phyloP scores from a whole-genome alignment of 2,113 vertebrate species.

The Siniperca knerii region DNA sequence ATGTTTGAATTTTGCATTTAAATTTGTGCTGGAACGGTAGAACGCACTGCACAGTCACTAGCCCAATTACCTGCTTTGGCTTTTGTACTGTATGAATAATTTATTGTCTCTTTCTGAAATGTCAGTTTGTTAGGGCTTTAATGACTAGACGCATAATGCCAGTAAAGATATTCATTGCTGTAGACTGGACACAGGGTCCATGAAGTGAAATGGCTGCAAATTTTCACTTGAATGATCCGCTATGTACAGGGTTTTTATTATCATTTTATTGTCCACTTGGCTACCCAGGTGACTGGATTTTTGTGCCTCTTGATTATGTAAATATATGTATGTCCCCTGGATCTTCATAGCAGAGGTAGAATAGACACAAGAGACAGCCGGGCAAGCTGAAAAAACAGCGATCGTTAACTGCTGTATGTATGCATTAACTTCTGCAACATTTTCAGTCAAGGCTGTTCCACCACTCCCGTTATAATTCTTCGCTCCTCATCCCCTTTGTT shows the following conservation, averaged over 20 bases:
- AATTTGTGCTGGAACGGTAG: conserved; percentile 36
- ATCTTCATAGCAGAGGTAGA: conserved; percentile 7
- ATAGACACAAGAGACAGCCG: neutral
- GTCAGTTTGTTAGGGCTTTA: conserved; percentile 36
- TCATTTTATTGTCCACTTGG: conserved; percentile 12
- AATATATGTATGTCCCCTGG: conserved; percentile 33
- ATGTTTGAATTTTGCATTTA: conserved; percentile 64
- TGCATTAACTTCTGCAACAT: conserved; percentile 11
- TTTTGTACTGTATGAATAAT: conserved; percentile 71
- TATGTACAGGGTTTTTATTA: conserved; percentile 21
- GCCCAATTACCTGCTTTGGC: conserved; percentile 60
- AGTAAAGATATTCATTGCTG: conserved; percentile 36
- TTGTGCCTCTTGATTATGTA: conserved; percentile 37
- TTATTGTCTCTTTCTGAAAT: conserved; percentile 37
- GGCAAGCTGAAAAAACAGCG: neutral
- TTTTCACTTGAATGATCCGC: conserved; percentile 29
- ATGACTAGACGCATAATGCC: conserved; percentile 23
- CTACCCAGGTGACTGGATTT: neutral
- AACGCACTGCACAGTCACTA: conserved; percentile 21
- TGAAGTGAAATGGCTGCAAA: neutral
- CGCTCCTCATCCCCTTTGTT: conserved; percentile 40
- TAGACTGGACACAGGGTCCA: conserved; percentile 6
- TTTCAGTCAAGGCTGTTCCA: conserved; percentile 31
- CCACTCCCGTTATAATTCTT: neutral
- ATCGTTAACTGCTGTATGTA: conserved; percentile 10